Conservation (phyloP, 1,140 invertebrate genomes). For the Papilio xuthus region DNA sequence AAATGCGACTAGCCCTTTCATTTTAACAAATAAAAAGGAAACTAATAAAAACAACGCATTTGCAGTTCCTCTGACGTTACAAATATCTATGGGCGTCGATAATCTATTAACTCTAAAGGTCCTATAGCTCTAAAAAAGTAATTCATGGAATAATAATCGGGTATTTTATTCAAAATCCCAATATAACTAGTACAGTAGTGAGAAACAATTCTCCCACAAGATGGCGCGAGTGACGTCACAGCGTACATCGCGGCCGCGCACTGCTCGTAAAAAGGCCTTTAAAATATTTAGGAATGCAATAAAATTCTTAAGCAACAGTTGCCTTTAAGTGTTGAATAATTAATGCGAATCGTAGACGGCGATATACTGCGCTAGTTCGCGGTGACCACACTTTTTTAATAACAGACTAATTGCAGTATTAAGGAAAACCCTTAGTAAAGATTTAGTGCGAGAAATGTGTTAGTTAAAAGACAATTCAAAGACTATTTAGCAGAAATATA, state of each 20-base stretch:
- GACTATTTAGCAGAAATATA: no score
- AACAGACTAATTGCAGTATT: not conserved
- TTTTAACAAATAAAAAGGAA: no score
- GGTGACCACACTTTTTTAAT: constrained; percentile 11
- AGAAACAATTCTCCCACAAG: not conserved
- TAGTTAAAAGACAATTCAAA: no score
- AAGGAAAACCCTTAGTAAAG: not conserved
- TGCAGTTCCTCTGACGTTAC: no score
- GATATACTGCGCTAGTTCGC: constrained; percentile 26
- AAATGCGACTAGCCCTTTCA: no score
- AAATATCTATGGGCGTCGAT: no score
- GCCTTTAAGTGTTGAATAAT: constrained; percentile 39
- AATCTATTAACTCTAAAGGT: no score
- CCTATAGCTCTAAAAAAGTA: no score
- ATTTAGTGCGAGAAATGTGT: no score
- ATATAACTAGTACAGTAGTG: not conserved
- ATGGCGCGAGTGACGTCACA: constrained; percentile 19
- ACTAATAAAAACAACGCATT: no score
- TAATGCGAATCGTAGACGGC: constrained; percentile 36
- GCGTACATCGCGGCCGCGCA: constrained; percentile 2
- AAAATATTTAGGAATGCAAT: constrained; percentile 37
- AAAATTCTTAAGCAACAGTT: constrained; percentile 40
- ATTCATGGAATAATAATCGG: no score
- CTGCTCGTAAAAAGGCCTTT: constrained; percentile 34
- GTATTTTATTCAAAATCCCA: not conserved